Percentiles rank a stretch among this genome's conserved stretches.
Conservation (phyloP, 2,888 invertebrate species). For the Clivina fossor region DNA sequence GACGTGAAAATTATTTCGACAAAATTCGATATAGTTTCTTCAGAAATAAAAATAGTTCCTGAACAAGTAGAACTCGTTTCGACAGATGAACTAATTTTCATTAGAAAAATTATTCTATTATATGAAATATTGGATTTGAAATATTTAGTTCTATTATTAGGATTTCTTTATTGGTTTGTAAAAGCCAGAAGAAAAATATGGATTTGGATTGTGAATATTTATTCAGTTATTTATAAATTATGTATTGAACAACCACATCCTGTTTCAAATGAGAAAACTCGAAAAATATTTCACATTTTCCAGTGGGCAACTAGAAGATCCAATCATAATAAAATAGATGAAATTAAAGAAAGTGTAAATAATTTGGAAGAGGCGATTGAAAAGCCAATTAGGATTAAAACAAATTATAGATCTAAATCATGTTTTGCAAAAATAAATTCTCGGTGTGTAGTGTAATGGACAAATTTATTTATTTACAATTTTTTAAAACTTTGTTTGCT, state of each 20-base stretch:
- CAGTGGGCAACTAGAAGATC: too few species aligned
- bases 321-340: too few species aligned
- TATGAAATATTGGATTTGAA: constrained; percentile 8
- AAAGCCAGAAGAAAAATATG: constrained; percentile 12
- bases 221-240: constrained; percentile 9
- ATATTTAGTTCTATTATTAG: constrained; percentile 8
- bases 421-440: constrained; percentile 15
- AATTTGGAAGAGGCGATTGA: background rate
- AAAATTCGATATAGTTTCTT: background rate
- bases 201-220: constrained; percentile 12
- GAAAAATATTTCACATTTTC: too few species aligned
- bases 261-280: constrained; percentile 3
- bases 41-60: constrained; percentile 8
- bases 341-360: constrained; percentile 4
- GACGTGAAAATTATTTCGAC: background rate
- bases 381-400: constrained; percentile 3
- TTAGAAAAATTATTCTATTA: background rate
- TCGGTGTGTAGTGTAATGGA: constrained; percentile 10
- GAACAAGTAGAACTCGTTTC: background rate
- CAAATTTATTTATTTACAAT: too few species aligned
- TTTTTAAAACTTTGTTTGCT: too few species aligned
- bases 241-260: constrained; percentile 3
- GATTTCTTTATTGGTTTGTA: constrained; percentile 15
- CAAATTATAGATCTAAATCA: constrained; percentile 10
- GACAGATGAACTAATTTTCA: background rate